Percentiles rank a stretch among this genome's conserved stretches.
Conservation (phyloP, 2,113 vertebrate genomes). For the Trachemys scripta region DNA sequence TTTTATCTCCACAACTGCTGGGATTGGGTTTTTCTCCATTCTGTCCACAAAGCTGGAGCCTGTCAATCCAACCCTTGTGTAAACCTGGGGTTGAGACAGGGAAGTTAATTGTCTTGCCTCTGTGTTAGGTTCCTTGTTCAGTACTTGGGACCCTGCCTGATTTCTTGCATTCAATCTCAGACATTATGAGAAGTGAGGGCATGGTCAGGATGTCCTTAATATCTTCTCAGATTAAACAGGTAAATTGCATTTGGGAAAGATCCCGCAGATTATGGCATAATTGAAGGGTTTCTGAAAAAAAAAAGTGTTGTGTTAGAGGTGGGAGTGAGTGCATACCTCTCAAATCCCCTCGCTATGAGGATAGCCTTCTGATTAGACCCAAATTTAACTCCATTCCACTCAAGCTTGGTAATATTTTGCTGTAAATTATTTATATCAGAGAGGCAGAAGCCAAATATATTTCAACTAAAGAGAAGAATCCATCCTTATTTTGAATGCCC, state of each 20-base stretch:
- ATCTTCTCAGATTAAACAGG: not conserved
- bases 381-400: not conserved
- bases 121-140: not conserved
- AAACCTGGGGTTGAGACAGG: not conserved
- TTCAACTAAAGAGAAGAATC: not conserved
- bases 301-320: not conserved
- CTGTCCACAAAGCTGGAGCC: accelerated
- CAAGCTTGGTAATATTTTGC: not conserved
- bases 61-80: not conserved
- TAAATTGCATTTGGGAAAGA: not conserved
- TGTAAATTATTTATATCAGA: not conserved
- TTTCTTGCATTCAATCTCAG: not conserved
- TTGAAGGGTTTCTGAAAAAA: not conserved
- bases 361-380: not conserved
- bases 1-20: not conserved
- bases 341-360: not conserved
- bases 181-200: not conserved
- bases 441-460: not conserved
- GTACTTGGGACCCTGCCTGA: not conserved
- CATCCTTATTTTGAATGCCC: not conserved
- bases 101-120: not conserved
- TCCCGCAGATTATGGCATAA: not conserved
- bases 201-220: not conserved
- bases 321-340: not conserved
- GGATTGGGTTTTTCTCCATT: not conserved